phyloP scores from a whole-genome alignment of 35 echinoderm and acorn worm species.

The Nesometra sesokonis region DNA sequence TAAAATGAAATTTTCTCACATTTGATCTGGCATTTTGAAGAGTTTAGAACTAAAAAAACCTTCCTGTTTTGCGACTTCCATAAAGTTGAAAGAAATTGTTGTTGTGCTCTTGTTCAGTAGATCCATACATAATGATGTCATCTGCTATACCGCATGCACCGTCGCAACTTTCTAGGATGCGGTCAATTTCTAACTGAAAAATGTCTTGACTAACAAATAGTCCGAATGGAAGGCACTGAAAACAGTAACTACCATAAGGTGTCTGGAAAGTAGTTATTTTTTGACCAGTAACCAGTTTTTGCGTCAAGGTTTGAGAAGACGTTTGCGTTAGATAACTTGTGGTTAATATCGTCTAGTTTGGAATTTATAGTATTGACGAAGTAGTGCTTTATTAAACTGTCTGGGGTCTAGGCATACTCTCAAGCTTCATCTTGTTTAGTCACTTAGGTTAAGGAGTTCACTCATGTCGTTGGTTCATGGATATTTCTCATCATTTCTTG shows the following conservation, averaged over 20 bases:
- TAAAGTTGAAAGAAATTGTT: conserved; percentile 16
- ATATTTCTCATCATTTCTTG: too few species aligned
- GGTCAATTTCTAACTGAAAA: conserved; percentile 30
- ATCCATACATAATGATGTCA: conserved; percentile 15
- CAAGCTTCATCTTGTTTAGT: too few species aligned
- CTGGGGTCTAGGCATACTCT: conserved; percentile 6
- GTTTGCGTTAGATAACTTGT: neutral
- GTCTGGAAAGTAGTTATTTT: conserved; percentile 56
- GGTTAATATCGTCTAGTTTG: conserved; percentile 22
- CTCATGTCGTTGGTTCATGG: too few species aligned
- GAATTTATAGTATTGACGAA: neutral
- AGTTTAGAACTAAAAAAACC: neutral
- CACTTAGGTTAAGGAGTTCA: too few species aligned
- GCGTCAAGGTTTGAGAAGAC: conserved; percentile 51
- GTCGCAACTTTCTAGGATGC: conserved; percentile 4
- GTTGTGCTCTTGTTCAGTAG: too few species aligned
- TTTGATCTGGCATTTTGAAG: too few species aligned
- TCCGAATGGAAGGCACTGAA: conserved; percentile 27
- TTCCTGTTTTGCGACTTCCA: neutral
- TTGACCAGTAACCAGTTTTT: conserved; percentile 58
- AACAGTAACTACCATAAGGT: conserved; percentile 60
- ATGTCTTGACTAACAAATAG: conserved; percentile 36
- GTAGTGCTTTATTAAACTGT: conserved; percentile 11
- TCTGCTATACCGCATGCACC: too few species aligned
- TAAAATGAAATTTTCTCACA: too few species aligned